Evolutionary conservation across 2,113 vertebrate genomes (phyloP).

Genomic region (Microtus oregoni): DNA sequence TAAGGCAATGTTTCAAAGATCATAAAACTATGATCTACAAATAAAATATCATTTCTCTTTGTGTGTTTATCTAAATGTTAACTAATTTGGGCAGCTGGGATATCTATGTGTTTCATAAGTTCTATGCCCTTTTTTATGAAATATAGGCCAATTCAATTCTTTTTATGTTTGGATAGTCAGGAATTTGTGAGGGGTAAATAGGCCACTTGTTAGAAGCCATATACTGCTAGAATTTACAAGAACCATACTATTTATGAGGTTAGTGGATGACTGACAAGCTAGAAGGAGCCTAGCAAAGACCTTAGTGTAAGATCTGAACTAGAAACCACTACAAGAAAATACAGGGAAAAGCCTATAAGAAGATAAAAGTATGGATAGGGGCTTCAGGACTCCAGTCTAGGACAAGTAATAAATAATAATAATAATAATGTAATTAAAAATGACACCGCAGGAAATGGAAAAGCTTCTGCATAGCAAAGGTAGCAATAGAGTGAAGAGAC

Average conservation of each 20-base stretch:
- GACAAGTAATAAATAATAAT: neutral
- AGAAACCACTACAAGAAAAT: neutral
- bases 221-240: neutral
- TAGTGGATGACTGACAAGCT: neutral
- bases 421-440: neutral
- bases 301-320: neutral
- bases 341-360: neutral
- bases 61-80: neutral
- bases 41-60: neutral
- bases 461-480: neutral
- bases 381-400: neutral
- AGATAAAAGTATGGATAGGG: neutral
- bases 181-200: neutral
- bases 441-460: neutral
- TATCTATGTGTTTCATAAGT: neutral
- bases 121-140: neutral
- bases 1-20: neutral
- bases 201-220: neutral
- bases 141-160: neutral
- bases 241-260: slow-evolving; percentile 2
- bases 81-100: neutral
- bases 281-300: neutral
- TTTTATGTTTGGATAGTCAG: neutral
- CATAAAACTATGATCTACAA: neutral
- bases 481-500: neutral